phyloP scores from a whole-genome alignment of 2,888 invertebrate species.

The Hirtodrosophila trivittata region DNA sequence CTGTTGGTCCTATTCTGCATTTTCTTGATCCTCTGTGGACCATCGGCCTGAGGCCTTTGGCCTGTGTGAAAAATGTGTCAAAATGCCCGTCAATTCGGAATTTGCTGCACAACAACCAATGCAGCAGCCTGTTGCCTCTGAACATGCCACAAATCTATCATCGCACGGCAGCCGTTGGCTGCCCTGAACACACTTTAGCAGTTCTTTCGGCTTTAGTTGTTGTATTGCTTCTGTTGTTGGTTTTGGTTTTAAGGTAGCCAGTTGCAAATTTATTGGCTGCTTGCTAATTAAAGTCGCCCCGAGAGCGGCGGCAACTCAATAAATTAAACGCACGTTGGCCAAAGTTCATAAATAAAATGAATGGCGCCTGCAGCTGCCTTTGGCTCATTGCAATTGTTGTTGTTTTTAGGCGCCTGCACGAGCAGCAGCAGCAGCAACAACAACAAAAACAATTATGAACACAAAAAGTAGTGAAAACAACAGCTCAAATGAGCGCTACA shows the following conservation, averaged over 20 bases:
- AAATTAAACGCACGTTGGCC: slow-evolving; percentile 46
- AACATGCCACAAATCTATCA: slow-evolving; percentile 38
- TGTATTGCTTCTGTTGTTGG: neutral
- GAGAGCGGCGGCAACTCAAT: slow-evolving; percentile 32
- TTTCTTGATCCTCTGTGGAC: slow-evolving; percentile 6
- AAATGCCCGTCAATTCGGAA: slow-evolving; percentile 21
- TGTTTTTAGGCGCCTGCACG: slow-evolving; percentile 18
- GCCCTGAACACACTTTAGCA: too few species aligned
- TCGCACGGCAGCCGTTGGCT: too few species aligned
- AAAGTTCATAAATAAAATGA: slow-evolving; percentile 47
- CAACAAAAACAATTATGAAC: slow-evolving; percentile 40
- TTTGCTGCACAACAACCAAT: slow-evolving; percentile 11
- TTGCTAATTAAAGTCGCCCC: slow-evolving; percentile 40
- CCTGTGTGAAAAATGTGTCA: slow-evolving; percentile 13
- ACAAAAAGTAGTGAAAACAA: slow-evolving; percentile 9
- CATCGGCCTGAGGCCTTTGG: too few species aligned
- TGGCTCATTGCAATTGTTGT: neutral
- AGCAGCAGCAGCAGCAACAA: slow-evolving; percentile 1
- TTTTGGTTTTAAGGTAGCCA: slow-evolving; percentile 6
- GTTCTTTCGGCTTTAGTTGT: slow-evolving; percentile 4
- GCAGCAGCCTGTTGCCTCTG: slow-evolving; percentile 12
- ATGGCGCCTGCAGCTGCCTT: slow-evolving; percentile 24
- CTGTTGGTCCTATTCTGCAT: neutral
- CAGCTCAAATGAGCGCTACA: neutral
- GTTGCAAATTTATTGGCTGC: slow-evolving; percentile 34